Conservation (phyloP, 2,797 vertebrate genomes). For the Zalophus californianus region DNA sequence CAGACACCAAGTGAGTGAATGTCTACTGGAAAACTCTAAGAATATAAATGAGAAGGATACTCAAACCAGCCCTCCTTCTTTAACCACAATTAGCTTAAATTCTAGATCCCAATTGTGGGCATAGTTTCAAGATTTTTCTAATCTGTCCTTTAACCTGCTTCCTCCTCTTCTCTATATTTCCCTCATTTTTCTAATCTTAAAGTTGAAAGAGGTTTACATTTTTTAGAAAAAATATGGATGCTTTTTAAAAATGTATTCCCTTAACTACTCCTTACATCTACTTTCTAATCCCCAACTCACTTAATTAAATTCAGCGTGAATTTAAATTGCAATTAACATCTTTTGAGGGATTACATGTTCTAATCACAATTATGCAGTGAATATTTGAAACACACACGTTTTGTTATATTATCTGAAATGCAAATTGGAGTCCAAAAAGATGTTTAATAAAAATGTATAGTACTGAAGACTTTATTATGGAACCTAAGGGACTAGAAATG, state of each 20-base stretch:
- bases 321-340: constrained; percentile 86
- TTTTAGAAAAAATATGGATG: constrained; percentile 69
- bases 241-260: constrained; percentile 80
- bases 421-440: constrained; percentile 77
- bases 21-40: constrained; percentile 5
- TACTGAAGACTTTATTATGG: constrained; percentile 81
- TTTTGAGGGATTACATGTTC: constrained; percentile 85
- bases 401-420: constrained; percentile 85
- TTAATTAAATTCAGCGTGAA: constrained; percentile 85
- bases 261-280: constrained; percentile 80
- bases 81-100: constrained; percentile 41
- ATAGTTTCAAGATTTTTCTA: constrained; percentile 30
- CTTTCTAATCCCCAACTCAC: constrained; percentile 83
- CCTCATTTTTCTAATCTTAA: constrained; percentile 52
- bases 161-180: not conserved
- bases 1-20: constrained; percentile 1
- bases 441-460: constrained; percentile 84
- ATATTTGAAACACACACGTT: constrained; percentile 84
- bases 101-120: constrained; percentile 15
- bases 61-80: not conserved
- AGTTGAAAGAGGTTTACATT: constrained; percentile 72
- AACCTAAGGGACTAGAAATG: constrained; percentile 72
- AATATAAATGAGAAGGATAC: constrained; percentile 59
- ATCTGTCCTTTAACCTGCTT: constrained; percentile 47
- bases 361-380: constrained; percentile 83